phyloP scores from a whole-genome alignment of 2,797 vertebrate species.

The Leuciscus waleckii region DNA sequence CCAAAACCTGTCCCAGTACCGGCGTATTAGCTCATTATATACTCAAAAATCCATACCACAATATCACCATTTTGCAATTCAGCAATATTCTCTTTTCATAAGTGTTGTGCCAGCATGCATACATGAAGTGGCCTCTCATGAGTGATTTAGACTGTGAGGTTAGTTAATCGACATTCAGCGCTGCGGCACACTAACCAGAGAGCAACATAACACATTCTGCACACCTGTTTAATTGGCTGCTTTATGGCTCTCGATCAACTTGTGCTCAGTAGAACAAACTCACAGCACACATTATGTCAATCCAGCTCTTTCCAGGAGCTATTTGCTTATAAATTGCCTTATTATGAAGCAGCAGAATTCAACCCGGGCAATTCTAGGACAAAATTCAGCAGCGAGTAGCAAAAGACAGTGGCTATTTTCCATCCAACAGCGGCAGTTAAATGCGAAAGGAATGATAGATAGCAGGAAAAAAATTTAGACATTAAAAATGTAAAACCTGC shows the following conservation, averaged over 20 bases:
- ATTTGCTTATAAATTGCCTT: constrained; percentile 56
- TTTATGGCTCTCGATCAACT: constrained; percentile 10
- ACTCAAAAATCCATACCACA: not conserved
- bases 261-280: constrained; percentile 41
- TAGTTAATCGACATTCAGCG: not conserved
- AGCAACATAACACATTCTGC: constrained; percentile 6
- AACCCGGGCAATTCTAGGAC: not conserved
- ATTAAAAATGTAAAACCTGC: constrained; percentile 53
- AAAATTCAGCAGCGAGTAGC: constrained; percentile 13
- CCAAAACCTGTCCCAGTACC: not conserved
- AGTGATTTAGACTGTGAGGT: constrained; percentile 11
- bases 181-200: not conserved
- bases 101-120: not conserved
- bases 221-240: constrained; percentile 43
- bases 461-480: constrained; percentile 19
- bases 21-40: too few relatives aligned
- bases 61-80: constrained; percentile 8
- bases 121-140: constrained; percentile 24
- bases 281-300: constrained; percentile 37
- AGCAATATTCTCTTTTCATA: constrained; percentile 10
- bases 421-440: not conserved
- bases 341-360: constrained; percentile 41
- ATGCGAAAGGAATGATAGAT: not conserved
- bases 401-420: constrained; percentile 22
- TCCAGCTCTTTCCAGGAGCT: constrained; percentile 20